A percentile compares a stretch with the other conserved stretches of the same genome.
Evolutionary conservation across 2,113 vertebrate genomes (phyloP).

Genomic region (Cathartes aura): DNA sequence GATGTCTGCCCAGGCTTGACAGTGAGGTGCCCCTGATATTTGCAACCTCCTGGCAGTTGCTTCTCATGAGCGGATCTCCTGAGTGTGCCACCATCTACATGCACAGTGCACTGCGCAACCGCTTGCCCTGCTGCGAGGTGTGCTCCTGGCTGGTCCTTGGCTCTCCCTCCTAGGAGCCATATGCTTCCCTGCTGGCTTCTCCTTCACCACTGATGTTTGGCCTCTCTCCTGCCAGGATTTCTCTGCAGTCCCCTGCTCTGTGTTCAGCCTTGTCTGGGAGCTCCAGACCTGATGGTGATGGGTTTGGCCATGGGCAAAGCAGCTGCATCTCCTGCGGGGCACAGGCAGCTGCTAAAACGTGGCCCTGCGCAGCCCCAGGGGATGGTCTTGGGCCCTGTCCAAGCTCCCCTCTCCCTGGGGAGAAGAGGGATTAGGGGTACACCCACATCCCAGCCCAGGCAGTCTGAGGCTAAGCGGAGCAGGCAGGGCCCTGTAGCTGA

Average conservation of each 20-base stretch:
- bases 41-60: neutral
- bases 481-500: neutral
- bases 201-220: neutral
- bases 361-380: neutral
- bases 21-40: neutral
- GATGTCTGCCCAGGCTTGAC: neutral
- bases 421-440: neutral
- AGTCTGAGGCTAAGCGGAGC: neutral
- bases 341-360: neutral
- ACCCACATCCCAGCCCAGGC: neutral
- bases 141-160: neutral
- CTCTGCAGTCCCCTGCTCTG: neutral
- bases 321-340: neutral
- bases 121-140: neutral
- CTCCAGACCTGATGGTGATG: neutral
- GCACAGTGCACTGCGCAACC: rapidly evolving
- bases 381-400: neutral
- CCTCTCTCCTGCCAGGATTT: neutral
- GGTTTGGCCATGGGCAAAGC: neutral
- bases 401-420: neutral
- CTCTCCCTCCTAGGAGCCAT: neutral
- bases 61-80: rapidly evolving
- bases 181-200: neutral
- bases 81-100: neutral
- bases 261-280: neutral